These are phyloP conservation scores for Saxidomus purpurata DNA, from an alignment of 1,140 invertebrate species.

Conservation along the genomic window DNA sequence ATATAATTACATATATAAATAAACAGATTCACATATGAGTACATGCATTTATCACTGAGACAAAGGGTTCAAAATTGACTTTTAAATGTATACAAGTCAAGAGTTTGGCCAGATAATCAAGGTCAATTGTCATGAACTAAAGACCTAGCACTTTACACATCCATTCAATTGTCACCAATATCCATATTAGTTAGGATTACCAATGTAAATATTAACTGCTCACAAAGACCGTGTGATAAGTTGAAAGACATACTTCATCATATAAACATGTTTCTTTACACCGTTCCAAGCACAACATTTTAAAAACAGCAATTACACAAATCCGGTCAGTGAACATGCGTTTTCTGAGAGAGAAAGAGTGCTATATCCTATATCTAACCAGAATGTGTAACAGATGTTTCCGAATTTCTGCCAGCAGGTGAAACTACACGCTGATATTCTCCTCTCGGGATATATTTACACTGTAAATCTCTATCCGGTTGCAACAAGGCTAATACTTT, in stretches of 20 bases:
- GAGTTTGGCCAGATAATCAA: conserved; percentile 2
- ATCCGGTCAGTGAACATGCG: conserved; percentile 54
- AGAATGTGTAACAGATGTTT: conserved; percentile 65
- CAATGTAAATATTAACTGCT: no score
- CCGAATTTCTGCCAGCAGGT: conserved; percentile 51
- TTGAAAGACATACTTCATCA: no score
- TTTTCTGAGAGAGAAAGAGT: conserved; percentile 31
- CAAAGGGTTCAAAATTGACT: no score
- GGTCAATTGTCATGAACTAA: no score
- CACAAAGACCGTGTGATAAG: no score
- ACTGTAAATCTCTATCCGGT: conserved; percentile 33
- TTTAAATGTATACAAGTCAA: conserved; percentile 26
- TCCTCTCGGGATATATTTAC: conserved; percentile 40
- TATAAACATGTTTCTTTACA: not conserved
- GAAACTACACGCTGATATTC: conserved; percentile 53
- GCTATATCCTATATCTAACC: conserved; percentile 38
- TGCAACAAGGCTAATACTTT: conserved; percentile 25
- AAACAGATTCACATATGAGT: no score
- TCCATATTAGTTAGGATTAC: no score
- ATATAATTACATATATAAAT: no score
- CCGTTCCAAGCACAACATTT: not conserved
- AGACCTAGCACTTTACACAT: no score
- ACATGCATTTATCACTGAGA: no score
- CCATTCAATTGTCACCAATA: no score
- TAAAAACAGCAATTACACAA: conserved; percentile 40